Percentiles rank a stretch among this genome's conserved stretches.
These are phyloP conservation scores for Steinernema scapterisci DNA, from an alignment of 2,888 invertebrate genomes.

Conservation along the genomic window DNA sequence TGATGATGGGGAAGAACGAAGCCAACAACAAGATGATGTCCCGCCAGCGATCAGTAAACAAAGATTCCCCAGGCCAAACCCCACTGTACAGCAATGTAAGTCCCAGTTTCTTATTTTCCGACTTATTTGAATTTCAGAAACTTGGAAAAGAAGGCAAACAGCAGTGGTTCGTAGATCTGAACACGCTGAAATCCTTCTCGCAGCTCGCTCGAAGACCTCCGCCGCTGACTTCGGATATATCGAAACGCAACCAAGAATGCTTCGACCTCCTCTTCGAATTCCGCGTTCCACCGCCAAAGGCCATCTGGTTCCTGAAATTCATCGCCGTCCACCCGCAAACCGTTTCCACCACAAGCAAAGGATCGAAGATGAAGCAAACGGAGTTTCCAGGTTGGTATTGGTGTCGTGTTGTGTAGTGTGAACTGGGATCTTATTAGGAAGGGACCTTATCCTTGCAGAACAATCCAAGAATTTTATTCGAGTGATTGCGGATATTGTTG, in stretches of 20 bases:
- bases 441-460: not conserved
- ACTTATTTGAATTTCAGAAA: not conserved
- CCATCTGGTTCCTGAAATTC: conserved; percentile 48
- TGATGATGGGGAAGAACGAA: conserved; percentile 47
- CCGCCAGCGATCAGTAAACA: conserved; percentile 35
- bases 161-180: conserved; percentile 54
- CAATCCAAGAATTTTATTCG: not conserved
- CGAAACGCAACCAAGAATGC: conserved; percentile 46
- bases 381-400: no score
- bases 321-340: conserved; percentile 36
- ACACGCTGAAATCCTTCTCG: conserved; percentile 42
- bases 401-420: no score
- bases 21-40: conserved; percentile 36
- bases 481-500: not conserved
- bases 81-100: not conserved
- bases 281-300: conserved; percentile 45
- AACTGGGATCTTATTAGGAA: not conserved
- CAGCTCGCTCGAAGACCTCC: conserved; percentile 44
- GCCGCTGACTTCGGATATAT: not conserved
- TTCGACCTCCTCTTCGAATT: conserved; percentile 50
- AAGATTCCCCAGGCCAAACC: conserved; percentile 29
- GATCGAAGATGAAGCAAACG: conserved; percentile 1
- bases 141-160: no score
- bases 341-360: conserved; percentile 40
- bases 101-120: not conserved